A percentile compares a stretch with the other conserved stretches of the same genome.
phyloP scores from a whole-genome alignment of 30 jellyfish, hydroid and myxozoan genomes.

The Aurelia sp. region DNA sequence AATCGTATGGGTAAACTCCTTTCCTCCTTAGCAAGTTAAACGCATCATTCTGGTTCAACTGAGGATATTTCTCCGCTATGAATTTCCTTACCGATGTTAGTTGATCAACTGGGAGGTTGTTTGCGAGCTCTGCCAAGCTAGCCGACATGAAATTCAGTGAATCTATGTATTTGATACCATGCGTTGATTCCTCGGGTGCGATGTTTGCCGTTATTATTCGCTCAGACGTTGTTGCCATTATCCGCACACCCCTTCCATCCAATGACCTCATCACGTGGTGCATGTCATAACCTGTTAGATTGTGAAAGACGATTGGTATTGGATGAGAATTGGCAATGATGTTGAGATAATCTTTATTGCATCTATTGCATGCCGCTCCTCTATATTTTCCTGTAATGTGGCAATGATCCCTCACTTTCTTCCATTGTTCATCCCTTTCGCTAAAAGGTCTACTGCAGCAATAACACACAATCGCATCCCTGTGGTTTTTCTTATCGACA shows the following conservation, averaged over 20 bases:
- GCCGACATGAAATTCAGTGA: neutral
- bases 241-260: neutral
- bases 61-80: neutral
- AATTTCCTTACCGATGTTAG: neutral
- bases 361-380: neutral
- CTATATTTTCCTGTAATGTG: constrained; percentile 24
- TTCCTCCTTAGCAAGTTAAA: constrained; percentile 36
- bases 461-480: neutral
- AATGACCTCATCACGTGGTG: constrained; percentile 21
- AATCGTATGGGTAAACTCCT: constrained; percentile 74
- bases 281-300: constrained; percentile 21
- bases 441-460: neutral
- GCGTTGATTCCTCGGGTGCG: neutral
- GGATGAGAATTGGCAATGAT: too few species aligned
- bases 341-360: too few species aligned
- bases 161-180: constrained; percentile 16
- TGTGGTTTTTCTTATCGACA: neutral
- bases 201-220: neutral
- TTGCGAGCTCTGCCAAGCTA: constrained; percentile 16
- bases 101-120: neutral
- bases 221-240: neutral
- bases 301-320: constrained; percentile 39
- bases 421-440: neutral
- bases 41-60: neutral
- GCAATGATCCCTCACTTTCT: constrained; percentile 25